Evolutionary conservation across 2,888 invertebrate species (phyloP), one percentile per base, ranked within the genome.

Genomic region (Dexiosoma caninum): DNA sequence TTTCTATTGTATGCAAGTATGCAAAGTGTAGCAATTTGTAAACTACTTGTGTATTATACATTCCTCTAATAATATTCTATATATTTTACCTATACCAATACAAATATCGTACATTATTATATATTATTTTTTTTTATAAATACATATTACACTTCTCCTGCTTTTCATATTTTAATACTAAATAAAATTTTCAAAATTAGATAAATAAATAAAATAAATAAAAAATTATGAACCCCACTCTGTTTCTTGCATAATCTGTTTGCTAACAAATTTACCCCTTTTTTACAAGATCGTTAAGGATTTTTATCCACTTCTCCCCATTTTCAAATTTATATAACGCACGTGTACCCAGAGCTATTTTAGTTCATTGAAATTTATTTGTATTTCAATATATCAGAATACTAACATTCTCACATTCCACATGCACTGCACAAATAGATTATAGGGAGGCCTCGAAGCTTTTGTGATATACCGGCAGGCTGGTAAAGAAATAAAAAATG

Each of bases 141-240:
- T n/a, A n/a, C n/a, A 70, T 49, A 44, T 67, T 32, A 57, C 62
- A 62, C 69, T 35, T 14, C 49, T 66, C 40, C n/a, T 85, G 88
- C 88, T 88, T 88, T 88, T 84, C 85, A 87, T 87, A 88, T 86
- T 35, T 44, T 67, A 51, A 59, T 82, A 82, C 78, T 82, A 80
- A 83, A 82, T 64, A 76, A n/a, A 62, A 27, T n/a, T 44, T 53
- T 10, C 79, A 40, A 30, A 51, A 42, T n/a, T n/a, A n/a, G n/a
- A n/a, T n/a, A 23, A 7, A n/a, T 8, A 27, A n/a, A 27, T 27
- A 27, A 27, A n/a, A n/a, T n/a, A n/a, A 27, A 27, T 27, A 27
- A 27, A 5, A 27, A 27, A 8, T 14, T 51, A 9, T 30, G 16
- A n/a, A 51, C 14, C 30, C 14, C 51, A 51, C 51, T n/a, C n/a